Conservation (phyloP, 2,113 vertebrate genomes). For the Psephotus haematonotus region DNA sequence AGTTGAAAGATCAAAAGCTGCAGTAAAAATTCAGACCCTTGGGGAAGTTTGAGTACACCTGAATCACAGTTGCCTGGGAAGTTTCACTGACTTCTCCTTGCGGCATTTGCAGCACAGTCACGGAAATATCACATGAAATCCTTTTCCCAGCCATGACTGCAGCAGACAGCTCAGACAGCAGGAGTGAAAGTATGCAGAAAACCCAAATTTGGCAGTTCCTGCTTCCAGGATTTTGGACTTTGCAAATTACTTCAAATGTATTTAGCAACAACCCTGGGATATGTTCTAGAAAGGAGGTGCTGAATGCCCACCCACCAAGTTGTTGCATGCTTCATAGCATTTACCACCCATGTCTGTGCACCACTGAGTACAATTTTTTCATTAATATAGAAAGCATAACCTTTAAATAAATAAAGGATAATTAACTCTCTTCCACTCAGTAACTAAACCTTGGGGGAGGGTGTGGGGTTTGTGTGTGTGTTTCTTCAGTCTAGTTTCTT, state of each 20-base stretch:
- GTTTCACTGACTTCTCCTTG: background rate
- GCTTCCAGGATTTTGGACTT: background rate
- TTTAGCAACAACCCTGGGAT: background rate
- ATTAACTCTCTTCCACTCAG: conserved; percentile 10
- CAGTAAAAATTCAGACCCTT: background rate
- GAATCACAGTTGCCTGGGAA: background rate
- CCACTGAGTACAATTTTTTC: background rate
- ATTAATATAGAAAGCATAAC: background rate
- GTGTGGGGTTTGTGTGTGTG: rapidly evolving
- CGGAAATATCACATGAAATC: background rate
- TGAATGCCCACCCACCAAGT: conserved; percentile 11
- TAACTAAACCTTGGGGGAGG: background rate
- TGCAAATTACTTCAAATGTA: background rate
- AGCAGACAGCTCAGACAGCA: background rate
- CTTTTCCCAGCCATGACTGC: background rate
- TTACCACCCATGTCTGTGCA: background rate
- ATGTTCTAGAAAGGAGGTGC: conserved; percentile 3
- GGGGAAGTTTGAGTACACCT: background rate
- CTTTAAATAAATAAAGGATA: background rate
- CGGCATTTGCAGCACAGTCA: background rate
- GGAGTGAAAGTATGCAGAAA: background rate
- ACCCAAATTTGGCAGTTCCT: conserved; percentile 6
- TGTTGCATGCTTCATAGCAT: background rate
- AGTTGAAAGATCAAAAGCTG: background rate
- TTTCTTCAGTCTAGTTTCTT: background rate